Conservation (phyloP, 92 coral and sea anemone species). For the Palythoa grandis region DNA sequence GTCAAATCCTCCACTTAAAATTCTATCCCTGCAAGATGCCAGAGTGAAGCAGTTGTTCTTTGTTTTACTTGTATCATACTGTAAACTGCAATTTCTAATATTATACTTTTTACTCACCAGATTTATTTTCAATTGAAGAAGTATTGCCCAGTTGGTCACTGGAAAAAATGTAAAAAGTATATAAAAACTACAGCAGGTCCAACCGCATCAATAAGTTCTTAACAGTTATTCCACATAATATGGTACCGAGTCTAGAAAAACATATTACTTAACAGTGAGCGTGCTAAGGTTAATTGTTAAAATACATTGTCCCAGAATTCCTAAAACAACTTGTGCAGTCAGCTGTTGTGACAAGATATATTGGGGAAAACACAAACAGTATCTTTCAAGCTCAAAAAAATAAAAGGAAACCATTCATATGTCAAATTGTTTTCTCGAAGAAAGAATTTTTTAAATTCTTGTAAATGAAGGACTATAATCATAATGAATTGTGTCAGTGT, state of each 20-base stretch:
- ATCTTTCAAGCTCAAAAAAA: no score
- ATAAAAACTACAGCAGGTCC: not conserved
- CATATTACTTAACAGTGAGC: no score
- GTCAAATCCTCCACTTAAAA: no score
- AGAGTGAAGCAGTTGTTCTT: not conserved
- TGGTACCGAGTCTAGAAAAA: no score
- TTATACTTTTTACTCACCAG: constrained; percentile 14
- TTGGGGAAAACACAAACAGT: not conserved
- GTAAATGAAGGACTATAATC: no score
- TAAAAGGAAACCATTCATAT: no score
- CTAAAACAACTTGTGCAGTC: not conserved
- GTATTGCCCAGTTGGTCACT: constrained; percentile 32
- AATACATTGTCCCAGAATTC: not conserved
- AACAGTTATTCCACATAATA: not conserved
- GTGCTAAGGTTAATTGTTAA: no score
- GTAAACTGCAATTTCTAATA: no score
- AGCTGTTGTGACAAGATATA: no score
- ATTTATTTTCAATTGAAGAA: not conserved
- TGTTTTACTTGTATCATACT: not conserved
- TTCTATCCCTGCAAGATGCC: not conserved
- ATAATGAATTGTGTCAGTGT: no score
- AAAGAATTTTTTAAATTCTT: no score
- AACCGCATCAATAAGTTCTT: not conserved
- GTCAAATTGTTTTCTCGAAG: no score
- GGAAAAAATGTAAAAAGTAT: not conserved